Conservation (phyloP, 2,797 vertebrate species). For the Esox lucius region DNA sequence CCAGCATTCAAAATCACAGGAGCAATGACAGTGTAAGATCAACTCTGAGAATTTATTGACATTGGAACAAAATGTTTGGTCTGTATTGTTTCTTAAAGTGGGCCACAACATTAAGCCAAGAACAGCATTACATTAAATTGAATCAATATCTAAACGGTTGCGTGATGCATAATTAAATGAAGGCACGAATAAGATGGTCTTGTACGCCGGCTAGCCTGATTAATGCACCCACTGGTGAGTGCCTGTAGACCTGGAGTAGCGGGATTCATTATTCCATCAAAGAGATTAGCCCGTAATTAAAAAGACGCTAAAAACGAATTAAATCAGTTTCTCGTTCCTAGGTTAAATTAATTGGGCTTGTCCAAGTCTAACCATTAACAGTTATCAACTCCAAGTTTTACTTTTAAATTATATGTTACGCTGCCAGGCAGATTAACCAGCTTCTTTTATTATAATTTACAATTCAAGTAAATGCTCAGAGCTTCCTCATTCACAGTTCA, state of each 20-base stretch:
- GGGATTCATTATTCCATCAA: slow-evolving; percentile 56
- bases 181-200: slow-evolving; percentile 58
- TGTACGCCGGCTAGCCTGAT: slow-evolving; percentile 51
- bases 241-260: slow-evolving; percentile 46
- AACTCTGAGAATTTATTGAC: slow-evolving; percentile 38
- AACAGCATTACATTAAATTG: slow-evolving; percentile 37
- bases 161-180: slow-evolving; percentile 51
- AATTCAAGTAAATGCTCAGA: slow-evolving; percentile 5
- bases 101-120: slow-evolving; percentile 56
- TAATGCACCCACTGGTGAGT: slow-evolving; percentile 37
- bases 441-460: slow-evolving; percentile 15
- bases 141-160: slow-evolving; percentile 54
- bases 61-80: slow-evolving; percentile 43
- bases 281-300: slow-evolving; percentile 70
- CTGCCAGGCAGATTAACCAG: slow-evolving; percentile 23
- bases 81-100: slow-evolving; percentile 23
- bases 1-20: slow-evolving; percentile 23
- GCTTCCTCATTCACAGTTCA: slow-evolving; percentile 2
- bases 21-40: slow-evolving; percentile 23
- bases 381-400: slow-evolving; percentile 45
- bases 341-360: slow-evolving; percentile 58
- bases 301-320: slow-evolving; percentile 66
- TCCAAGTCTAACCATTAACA: slow-evolving; percentile 46
- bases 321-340: slow-evolving; percentile 58
- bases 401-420: slow-evolving; percentile 32